Evolutionary conservation across 2,888 invertebrate species (phyloP), one percentile per base, ranked within the genome.

Genomic region (Leptopterna dolabrata): DNA sequence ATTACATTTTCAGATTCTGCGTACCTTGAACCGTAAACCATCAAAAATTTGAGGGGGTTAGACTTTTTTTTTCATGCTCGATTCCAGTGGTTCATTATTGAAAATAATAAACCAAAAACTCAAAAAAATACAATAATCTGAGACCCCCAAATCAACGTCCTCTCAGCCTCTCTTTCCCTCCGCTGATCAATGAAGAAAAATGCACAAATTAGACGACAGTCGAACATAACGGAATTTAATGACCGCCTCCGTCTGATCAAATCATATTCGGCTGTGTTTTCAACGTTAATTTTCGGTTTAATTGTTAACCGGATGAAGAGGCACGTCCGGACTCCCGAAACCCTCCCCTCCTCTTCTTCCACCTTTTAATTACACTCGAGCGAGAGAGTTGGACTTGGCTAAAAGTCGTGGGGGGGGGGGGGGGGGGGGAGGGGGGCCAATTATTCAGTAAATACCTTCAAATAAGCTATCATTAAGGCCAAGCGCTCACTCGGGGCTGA

Each of bases 401-500:
- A 27, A 24, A 24, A 63, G 63, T 63, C 63, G 27, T n/a, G n/a
- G n/a, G n/a, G n/a, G n/a, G n/a, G n/a, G n/a, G n/a, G 55, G n/a
- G n/a, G n/a, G n/a, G n/a, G n/a, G n/a, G n/a, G n/a, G n/a, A n/a
- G n/a, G n/a, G 47, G 47, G 16, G 63, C 24, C 63, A 63, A 63
- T 63, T 63, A 63, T 63, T 63, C 19, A 63, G 63, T 63, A 63
- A 63, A 63, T 63, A 63, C 63, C 63, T 36, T n/a, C 63, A 63
- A 63, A 63, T 63, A 19, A 63, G 63, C 63, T 63, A 19, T 63
- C 24, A 63, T 63, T 63, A 63, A 63, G 63, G 63, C 63, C 63
- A 63, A 27, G 24, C 63, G 63, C 24, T 63, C 24, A 63, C 63
- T 63, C 63, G 9, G 24, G 3, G 63, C 19, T 1, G 19, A 27